Evolutionary conservation across 1,140 invertebrate genomes (phyloP).

Genomic region (Drusus annulatus): DNA sequence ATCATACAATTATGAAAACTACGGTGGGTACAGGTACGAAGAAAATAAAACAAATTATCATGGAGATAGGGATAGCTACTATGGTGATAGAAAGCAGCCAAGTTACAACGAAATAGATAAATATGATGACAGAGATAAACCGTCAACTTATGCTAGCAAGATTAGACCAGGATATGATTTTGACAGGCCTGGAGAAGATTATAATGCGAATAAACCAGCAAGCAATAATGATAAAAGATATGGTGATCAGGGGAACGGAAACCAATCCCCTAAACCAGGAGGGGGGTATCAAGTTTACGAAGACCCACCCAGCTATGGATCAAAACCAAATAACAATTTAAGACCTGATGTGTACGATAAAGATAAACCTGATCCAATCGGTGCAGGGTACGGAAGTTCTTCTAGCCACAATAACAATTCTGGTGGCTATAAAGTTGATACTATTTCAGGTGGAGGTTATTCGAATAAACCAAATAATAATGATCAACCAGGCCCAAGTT

Average conservation of each 20-base stretch:
- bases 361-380: constrained; percentile 46
- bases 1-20: not conserved
- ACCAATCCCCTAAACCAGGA: constrained; percentile 20
- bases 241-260: constrained; percentile 29
- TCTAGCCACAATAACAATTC: constrained; percentile 35
- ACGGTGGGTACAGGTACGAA: constrained; percentile 26
- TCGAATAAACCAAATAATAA: not conserved
- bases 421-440: not conserved
- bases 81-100: constrained; percentile 28
- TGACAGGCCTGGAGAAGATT: constrained; percentile 35
- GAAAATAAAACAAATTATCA: not conserved
- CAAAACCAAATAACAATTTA: constrained; percentile 2
- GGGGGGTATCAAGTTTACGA: constrained; percentile 5
- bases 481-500: constrained; percentile 11
- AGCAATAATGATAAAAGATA: constrained; percentile 18
- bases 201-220: constrained; percentile 35
- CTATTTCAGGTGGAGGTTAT: not conserved
- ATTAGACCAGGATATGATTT: constrained; percentile 34
- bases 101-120: constrained; percentile 41
- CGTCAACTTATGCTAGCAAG: not conserved
- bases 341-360: constrained; percentile 30
- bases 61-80: not conserved
- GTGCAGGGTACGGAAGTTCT: constrained; percentile 28
- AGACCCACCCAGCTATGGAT: constrained; percentile 3
- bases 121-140: constrained; percentile 41